Evolutionary conservation across 1,140 invertebrate genomes (phyloP), one percentile per base, ranked within the genome.

Genomic region (Orius laevigatus): DNA sequence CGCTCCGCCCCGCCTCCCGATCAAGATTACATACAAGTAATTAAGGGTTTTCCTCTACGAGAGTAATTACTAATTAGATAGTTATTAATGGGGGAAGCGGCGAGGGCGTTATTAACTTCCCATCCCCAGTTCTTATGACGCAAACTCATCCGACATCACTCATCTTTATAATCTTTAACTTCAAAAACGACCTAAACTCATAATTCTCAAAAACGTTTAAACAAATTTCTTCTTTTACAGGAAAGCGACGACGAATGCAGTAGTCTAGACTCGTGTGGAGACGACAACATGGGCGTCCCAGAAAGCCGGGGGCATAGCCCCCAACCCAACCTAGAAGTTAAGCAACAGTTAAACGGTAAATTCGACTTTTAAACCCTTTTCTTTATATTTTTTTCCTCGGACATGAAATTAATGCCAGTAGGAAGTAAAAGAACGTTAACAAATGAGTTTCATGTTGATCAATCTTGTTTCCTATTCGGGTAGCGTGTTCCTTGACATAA

Each of bases 181-280:
- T 42, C 40, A 19, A 42, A 42, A 16, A 16, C 40, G 19, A 38
- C 36, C 36, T 16, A 3, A 38, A 3, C n/a, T 8, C 15, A 38
- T 4, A 38, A 38, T 4, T 3, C 15, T 38, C n/a, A 38, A 12
- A 38, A 16, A 38, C n/a, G n/a, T n/a, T n/a, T n/a, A n/a, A n/a
- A n/a, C n/a, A n/a, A n/a, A n/a, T 38, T 18, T 11, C n/a, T 49
- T 49, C 12, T 5, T 45, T 45, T 25, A 10, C 44, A 56, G 55
- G 55, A 53, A 33, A 56, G 55, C 31, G 55, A 56, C 9, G 55
- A 56, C 12, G 55, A 56, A 5, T 53, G 51, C 51, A 53, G 51
- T 19, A 47, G 32, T 14, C 16, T 48, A 38, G 45, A 47, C 18
- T 48, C 45, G 1, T 46, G 46, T 12, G 46, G 19, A 14, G 49